Base-by-base conservation (phyloP, 2,888 invertebrate species). In the Cheilosia grossa region DNA sequence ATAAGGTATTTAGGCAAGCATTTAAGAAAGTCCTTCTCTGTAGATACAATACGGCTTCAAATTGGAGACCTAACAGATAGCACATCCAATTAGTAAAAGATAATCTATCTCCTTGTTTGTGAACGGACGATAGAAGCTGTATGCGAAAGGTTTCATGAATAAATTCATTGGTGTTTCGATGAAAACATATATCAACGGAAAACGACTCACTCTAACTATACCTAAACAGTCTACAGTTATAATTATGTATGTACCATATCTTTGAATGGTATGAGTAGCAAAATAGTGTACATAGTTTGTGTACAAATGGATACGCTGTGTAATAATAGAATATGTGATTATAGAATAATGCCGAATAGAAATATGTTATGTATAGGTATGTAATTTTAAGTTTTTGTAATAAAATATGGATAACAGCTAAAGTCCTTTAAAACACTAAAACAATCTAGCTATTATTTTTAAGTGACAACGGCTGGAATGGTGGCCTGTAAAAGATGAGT, bases 1-100 rank as follows among this genome's bases (percentile, higher is more conserved):
- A 98, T 92, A 97, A 97, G 90, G 96, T 97, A 78, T 98, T 98
- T 92, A 94, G 98, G 51, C 96, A 97, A 90, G 97, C 98, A 0
- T 98, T 98, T 91, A 96, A 97, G 90, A 96, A 96, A 91, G 96
- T 98, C 10, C 92, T 98, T 74, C 92, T 95, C 75, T 98, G 97
- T 92, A 94, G 95, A 88, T 97, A 96, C 90, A 93, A 94, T 87
- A 94, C 94, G 86, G 92, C 92, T 58, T 90, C 93, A 19, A 89
- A 88, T 40, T 94, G 94, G 94, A 91, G 93, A 56, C 94, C 94
- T 40, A 92, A 93, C 85, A 93, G 94, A 89, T 93, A 93, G 91
- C 91, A 90, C 87, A 88, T 89, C 56, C 88, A 89, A 56, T 63
- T 64, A 33, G 59, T 74, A 33, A 79, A 80, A 15, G 56, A 59